A percentile compares a stretch with the other conserved stretches of the same genome.
Evolutionary conservation across 2,888 invertebrate genomes (phyloP).

Genomic region (Biston betularia): DNA sequence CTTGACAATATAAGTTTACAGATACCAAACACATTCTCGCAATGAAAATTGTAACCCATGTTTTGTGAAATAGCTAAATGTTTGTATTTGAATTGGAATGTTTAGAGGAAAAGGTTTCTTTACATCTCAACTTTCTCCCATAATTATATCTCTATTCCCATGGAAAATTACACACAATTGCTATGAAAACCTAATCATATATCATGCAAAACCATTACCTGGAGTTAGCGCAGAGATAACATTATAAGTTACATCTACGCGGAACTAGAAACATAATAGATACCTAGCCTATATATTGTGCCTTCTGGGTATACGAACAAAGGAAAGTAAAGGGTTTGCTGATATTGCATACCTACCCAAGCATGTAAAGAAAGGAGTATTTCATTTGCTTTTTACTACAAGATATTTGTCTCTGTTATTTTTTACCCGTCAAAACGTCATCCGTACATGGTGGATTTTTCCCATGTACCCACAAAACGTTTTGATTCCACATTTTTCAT

Average conservation of each 20-base stretch:
- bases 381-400: not conserved
- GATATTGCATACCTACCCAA: not conserved
- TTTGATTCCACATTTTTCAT: no score
- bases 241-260: constrained; percentile 31
- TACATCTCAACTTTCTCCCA: not conserved
- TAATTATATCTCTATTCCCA: not conserved
- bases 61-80: no score
- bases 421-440: no score
- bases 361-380: not conserved
- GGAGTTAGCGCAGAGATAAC: constrained; percentile 27
- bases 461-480: no score
- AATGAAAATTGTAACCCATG: no score
- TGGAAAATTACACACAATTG: constrained; percentile 10
- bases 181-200: constrained; percentile 12
- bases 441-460: no score
- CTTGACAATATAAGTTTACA: no score
- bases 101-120: no score
- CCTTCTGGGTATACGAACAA: constrained; percentile 35
- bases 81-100: no score
- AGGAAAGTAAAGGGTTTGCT: constrained; percentile 6
- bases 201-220: constrained; percentile 26
- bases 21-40: no score
- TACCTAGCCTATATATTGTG: constrained; percentile 17
- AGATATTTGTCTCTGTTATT: not conserved
- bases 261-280: constrained; percentile 33